Evolutionary conservation across 2,888 invertebrate genomes (phyloP).

Genomic region (Dryomyza anilis): DNA sequence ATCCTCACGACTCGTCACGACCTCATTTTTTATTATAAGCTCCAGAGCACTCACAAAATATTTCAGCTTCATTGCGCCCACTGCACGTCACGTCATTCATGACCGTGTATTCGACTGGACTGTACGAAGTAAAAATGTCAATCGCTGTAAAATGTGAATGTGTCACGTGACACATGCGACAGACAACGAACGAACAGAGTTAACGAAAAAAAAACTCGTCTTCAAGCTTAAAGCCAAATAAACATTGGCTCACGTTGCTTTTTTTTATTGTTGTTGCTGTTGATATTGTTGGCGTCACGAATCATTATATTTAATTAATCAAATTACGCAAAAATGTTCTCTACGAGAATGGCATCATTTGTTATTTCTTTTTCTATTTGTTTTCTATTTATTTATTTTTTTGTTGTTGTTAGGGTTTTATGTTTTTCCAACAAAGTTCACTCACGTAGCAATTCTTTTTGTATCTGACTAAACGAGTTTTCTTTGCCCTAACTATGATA

Average conservation of each 20-base stretch:
- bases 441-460: neutral
- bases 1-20: no score
- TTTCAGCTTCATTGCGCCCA: no score
- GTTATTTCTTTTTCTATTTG: neutral
- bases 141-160: slow-evolving; percentile 14
- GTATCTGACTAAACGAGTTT: no score
- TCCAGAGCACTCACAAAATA: no score
- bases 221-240: no score
- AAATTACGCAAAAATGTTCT: neutral
- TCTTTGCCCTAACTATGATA: no score
- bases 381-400: neutral
- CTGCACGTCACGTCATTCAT: no score
- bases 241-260: neutral
- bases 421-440: slow-evolving; percentile 1
- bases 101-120: no score
- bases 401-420: neutral
- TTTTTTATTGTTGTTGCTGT: neutral
- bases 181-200: neutral
- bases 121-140: no score
- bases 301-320: slow-evolving; percentile 11
- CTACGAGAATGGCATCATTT: neutral
- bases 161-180: slow-evolving; percentile 20
- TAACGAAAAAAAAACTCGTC: neutral
- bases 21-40: no score
- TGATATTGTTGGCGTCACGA: slow-evolving; percentile 8